These are phyloP conservation scores for Pimpla rufipes DNA, from an alignment of 2,888 invertebrate species.

Conservation along the genomic window DNA sequence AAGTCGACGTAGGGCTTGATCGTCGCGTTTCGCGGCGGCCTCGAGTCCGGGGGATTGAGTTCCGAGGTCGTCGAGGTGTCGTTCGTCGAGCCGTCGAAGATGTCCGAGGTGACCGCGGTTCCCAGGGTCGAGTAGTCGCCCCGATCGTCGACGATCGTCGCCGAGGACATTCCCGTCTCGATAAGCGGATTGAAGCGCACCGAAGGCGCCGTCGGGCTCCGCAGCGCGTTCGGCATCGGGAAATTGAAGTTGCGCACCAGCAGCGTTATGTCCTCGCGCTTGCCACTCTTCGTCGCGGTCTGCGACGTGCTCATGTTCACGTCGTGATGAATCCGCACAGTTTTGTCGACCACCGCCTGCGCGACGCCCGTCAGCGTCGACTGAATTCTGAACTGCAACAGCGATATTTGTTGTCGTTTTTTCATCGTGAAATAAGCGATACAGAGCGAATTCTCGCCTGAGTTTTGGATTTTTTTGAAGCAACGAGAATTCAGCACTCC, in stretches of 20 bases:
- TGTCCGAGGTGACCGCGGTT: constrained; percentile 75
- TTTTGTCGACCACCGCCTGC: constrained; percentile 94
- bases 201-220: constrained; percentile 86
- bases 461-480: background rate
- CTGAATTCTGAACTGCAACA: constrained; percentile 90
- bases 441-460: no score
- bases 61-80: constrained; percentile 83
- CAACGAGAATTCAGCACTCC: no score
- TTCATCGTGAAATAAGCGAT: no score
- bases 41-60: constrained; percentile 82
- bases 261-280: constrained; percentile 94
- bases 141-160: constrained; percentile 73
- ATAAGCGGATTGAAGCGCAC: constrained; percentile 89
- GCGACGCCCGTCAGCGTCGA: constrained; percentile 93
- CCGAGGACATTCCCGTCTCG: constrained; percentile 84
- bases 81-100: constrained; percentile 82
- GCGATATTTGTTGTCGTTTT: background rate
- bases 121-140: constrained; percentile 69
- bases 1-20: constrained; percentile 95
- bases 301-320: constrained; percentile 88
- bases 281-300: constrained; percentile 86
- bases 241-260: constrained; percentile 95
- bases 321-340: constrained; percentile 93
- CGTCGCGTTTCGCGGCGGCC: constrained; percentile 88
- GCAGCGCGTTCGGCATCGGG: constrained; percentile 89